These are phyloP conservation scores for Perca flavescens DNA, from an alignment of 2,113 vertebrate genomes.

Conservation along the genomic window DNA sequence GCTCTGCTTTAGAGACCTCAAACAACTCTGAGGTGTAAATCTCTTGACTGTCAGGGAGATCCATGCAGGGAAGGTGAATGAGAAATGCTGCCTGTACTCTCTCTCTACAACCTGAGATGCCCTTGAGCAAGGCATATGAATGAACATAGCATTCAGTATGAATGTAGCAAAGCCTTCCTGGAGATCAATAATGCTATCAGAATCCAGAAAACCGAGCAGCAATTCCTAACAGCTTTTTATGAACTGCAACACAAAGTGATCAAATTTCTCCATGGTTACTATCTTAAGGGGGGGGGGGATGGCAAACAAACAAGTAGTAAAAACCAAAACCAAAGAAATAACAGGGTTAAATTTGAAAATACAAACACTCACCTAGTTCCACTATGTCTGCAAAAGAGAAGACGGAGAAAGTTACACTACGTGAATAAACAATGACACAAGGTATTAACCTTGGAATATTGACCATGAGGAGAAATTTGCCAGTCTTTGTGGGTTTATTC, in stretches of 20 bases:
- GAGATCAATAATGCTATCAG: background rate
- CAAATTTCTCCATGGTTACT: constrained; percentile 62
- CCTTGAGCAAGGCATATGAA: constrained; percentile 14
- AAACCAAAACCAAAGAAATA: constrained; percentile 5
- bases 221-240: constrained; percentile 4
- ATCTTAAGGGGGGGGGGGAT: too few species aligned
- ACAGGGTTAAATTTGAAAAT: constrained; percentile 50
- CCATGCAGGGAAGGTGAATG: background rate
- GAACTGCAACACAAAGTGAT: constrained; percentile 51
- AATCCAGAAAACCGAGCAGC: background rate
- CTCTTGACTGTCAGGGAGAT: background rate
- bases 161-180: background rate
- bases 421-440: constrained; percentile 64
- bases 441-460: constrained; percentile 77
- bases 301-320: constrained; percentile 17
- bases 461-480: constrained; percentile 75
- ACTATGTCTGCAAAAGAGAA: constrained; percentile 72
- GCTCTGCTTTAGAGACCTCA: background rate
- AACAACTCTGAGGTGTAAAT: background rate
- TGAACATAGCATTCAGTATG: background rate
- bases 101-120: background rate
- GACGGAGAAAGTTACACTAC: constrained; percentile 65
- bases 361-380: constrained; percentile 77
- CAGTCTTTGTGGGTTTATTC: constrained; percentile 59
- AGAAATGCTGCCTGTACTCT: background rate